Evolutionary conservation across 2,797 vertebrate species (phyloP).

Genomic region (Crenichthys baileyi): DNA sequence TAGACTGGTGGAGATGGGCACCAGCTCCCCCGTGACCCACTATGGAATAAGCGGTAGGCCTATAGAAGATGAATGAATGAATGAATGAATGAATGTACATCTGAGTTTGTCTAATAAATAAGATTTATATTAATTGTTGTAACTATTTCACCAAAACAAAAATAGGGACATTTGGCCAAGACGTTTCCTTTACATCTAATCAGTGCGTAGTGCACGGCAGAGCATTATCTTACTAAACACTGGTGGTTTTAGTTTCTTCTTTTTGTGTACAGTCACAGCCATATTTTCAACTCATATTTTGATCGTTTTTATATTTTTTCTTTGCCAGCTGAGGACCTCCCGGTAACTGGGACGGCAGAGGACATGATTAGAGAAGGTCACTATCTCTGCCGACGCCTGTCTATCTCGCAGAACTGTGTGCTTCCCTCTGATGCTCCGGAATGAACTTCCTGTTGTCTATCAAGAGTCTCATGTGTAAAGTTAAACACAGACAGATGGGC

Average conservation of each 20-base stretch:
- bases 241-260: not conserved
- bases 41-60: too few relatives aligned
- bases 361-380: not conserved
- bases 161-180: not conserved
- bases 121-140: not conserved
- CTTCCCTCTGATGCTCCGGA: conserved; percentile 12
- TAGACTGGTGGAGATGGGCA: too few relatives aligned
- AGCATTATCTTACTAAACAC: not conserved
- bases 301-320: not conserved
- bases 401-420: conserved; percentile 1
- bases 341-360: not conserved
- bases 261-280: not conserved
- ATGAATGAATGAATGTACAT: too few relatives aligned
- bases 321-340: not conserved
- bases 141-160: not conserved
- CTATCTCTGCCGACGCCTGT: conserved; percentile 2
- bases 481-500: not conserved
- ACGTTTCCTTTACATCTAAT: not conserved
- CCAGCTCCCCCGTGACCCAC: too few relatives aligned
- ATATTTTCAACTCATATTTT: not conserved
- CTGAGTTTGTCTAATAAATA: not conserved
- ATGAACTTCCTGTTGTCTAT: conserved; percentile 58
- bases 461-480: conserved; percentile 12
- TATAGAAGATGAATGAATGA: too few relatives aligned
- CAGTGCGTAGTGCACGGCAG: not conserved